A percentile compares a stretch with the other conserved stretches of the same genome.
Evolutionary conservation across 1,140 invertebrate genomes (phyloP).

Genomic region (Drosophila setifemur): DNA sequence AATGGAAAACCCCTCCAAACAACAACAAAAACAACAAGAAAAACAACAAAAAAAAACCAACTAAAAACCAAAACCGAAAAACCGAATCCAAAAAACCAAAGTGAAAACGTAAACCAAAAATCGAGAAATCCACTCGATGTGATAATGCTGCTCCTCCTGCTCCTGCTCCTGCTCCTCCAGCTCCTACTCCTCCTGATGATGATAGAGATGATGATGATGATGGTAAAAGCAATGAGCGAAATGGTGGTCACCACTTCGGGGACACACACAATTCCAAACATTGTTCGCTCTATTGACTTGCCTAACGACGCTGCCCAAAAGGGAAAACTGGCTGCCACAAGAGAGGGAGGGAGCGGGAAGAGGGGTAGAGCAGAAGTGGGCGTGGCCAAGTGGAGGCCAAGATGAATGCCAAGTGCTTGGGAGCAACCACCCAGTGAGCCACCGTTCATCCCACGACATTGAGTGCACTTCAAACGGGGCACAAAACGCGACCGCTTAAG

Average conservation of each 20-base stretch:
- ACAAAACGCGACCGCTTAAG: slow-evolving; percentile 77
- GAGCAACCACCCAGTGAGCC: neutral
- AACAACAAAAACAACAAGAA: no score
- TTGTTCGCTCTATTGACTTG: slow-evolving; percentile 57
- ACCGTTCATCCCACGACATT: slow-evolving; percentile 17
- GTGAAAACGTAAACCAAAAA: slow-evolving; percentile 22
- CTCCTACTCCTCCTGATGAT: no score
- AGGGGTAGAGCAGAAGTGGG: no score
- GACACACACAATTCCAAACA: slow-evolving; percentile 39
- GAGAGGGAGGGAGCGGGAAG: no score
- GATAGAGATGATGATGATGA: no score
- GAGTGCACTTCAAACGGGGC: slow-evolving; percentile 74
- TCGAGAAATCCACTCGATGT: slow-evolving; percentile 27
- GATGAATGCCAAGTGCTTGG: slow-evolving; percentile 65
- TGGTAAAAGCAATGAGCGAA: slow-evolving; percentile 48
- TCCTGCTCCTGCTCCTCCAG: no score
- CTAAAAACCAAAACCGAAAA: neutral
- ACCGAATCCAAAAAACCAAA: slow-evolving; percentile 2
- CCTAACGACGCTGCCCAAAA: slow-evolving; percentile 34
- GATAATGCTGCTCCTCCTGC: no score
- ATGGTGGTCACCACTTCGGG: slow-evolving; percentile 25
- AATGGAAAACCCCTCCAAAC: neutral
- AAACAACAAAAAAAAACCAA: no score
- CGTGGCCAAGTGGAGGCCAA: slow-evolving; percentile 20
- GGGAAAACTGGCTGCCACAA: neutral